Conservation (phyloP, 1,140 invertebrate species). For the Trachymyrmex cornetzi region DNA sequence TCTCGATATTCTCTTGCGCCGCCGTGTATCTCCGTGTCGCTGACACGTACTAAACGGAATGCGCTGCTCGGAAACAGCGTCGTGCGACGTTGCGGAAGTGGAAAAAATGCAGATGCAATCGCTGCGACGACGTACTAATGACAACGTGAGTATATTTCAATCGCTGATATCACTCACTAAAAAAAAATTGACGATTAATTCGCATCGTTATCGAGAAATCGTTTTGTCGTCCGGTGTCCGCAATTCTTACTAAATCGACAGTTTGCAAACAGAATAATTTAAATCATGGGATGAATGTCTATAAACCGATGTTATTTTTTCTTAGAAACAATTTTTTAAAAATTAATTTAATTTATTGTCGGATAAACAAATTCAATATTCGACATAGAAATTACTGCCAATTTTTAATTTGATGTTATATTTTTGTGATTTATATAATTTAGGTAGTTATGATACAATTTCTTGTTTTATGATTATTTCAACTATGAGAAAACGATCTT, state of each 20-base stretch:
- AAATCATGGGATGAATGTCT: not conserved
- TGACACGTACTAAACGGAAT: slow-evolving; percentile 73
- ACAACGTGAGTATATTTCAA: slow-evolving; percentile 46
- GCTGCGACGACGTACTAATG: slow-evolving; percentile 45
- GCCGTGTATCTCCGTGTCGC: slow-evolving; percentile 64
- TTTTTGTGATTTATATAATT: not conserved
- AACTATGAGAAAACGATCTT: not conserved
- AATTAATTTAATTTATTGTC: not conserved
- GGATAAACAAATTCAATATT: not conserved
- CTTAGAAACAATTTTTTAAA: not conserved
- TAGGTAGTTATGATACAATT: not conserved
- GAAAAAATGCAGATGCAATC: slow-evolving; percentile 64
- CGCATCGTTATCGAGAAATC: slow-evolving; percentile 32
- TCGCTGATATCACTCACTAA: slow-evolving; percentile 30
- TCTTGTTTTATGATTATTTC: not conserved
- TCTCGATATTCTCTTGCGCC: slow-evolving; percentile 54
- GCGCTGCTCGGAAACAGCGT: slow-evolving; percentile 55
- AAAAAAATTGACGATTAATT: slow-evolving; percentile 32
- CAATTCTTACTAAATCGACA: not conserved
- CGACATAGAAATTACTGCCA: not conserved
- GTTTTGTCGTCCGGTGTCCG: slow-evolving; percentile 13
- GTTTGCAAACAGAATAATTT: slow-evolving; percentile 3
- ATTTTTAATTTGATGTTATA: not conserved
- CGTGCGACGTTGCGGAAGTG: slow-evolving; percentile 62
- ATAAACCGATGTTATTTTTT: not conserved